A percentile compares a stretch with the other conserved stretches of the same genome.
These are phyloP conservation scores for Temnopleurus reevesii DNA, from an alignment of 53 echinoderm and acorn worm species.

Conservation along the genomic window DNA sequence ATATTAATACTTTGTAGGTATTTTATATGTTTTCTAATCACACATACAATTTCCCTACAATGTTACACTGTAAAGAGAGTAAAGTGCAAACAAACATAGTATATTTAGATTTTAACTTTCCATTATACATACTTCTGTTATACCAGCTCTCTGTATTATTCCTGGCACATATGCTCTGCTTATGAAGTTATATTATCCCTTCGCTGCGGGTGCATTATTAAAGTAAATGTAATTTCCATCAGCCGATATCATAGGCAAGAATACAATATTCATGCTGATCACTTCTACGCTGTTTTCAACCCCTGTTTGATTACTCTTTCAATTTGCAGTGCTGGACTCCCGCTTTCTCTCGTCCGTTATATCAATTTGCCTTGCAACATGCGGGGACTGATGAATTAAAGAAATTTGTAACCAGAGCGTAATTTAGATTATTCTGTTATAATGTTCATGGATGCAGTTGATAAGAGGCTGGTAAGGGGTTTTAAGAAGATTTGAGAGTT, in stretches of 20 bases:
- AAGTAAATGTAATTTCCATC: constrained; percentile 25
- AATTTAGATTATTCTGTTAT: background rate
- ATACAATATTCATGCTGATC: constrained; percentile 14
- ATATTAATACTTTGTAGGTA: too few relatives aligned
- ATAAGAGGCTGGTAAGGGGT: too few relatives aligned
- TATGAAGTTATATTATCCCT: constrained; percentile 47
- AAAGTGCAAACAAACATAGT: too few relatives aligned
- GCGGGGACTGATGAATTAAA: background rate
- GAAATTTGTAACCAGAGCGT: background rate
- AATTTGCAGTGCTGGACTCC: background rate
- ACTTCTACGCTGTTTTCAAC: background rate
- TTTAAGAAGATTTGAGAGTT: too few relatives aligned
- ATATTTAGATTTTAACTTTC: too few relatives aligned
- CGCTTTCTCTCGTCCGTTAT: background rate
- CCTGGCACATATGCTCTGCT: too few relatives aligned
- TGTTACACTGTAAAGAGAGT: too few relatives aligned
- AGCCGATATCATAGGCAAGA: background rate
- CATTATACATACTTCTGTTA: too few relatives aligned
- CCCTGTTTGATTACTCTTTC: background rate
- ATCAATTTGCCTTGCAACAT: constrained; percentile 19
- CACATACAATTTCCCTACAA: too few relatives aligned
- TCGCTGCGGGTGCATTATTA: background rate
- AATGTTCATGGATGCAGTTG: background rate
- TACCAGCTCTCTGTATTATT: too few relatives aligned
- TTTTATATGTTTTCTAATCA: too few relatives aligned